A percentile compares a stretch with the other conserved stretches of the same genome.
These are phyloP conservation scores for Tolypeutes matacus DNA, from an alignment of 2,797 vertebrate genomes.

Conservation along the genomic window DNA sequence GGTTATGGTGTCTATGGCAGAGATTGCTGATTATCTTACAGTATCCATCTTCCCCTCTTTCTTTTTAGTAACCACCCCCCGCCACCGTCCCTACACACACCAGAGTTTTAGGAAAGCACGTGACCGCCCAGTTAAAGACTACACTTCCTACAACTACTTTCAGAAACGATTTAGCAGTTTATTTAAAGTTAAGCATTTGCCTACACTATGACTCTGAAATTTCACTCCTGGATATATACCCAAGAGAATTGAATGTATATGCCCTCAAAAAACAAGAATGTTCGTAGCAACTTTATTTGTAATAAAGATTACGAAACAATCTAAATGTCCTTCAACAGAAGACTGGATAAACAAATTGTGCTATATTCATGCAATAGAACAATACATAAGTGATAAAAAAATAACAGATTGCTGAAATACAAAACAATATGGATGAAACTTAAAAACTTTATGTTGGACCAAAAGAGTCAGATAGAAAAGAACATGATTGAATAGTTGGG, in stretches of 20 bases:
- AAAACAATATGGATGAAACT: constrained; percentile 31
- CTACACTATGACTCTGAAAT: neutral
- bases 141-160: neutral
- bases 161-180: constrained; percentile 8
- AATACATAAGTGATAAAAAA: constrained; percentile 5
- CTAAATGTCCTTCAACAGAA: constrained; percentile 19
- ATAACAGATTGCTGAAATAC: neutral
- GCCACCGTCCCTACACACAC: neutral
- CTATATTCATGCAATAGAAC: neutral
- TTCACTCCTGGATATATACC: neutral
- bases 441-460: neutral
- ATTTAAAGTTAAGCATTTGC: constrained; percentile 39
- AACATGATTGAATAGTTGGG: neutral
- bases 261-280: neutral
- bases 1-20: neutral
- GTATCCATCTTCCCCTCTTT: neutral
- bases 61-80: neutral
- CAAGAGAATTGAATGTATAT: neutral
- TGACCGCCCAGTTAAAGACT: neutral
- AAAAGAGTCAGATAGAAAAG: neutral
- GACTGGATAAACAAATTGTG: neutral
- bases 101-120: neutral
- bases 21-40: neutral
- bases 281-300: constrained; percentile 23
- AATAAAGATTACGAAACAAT: constrained; percentile 8